A percentile compares a stretch with the other conserved stretches of the same genome.
Evolutionary conservation across 1,140 invertebrate genomes (phyloP).

Genomic region (Mamestra configurata): DNA sequence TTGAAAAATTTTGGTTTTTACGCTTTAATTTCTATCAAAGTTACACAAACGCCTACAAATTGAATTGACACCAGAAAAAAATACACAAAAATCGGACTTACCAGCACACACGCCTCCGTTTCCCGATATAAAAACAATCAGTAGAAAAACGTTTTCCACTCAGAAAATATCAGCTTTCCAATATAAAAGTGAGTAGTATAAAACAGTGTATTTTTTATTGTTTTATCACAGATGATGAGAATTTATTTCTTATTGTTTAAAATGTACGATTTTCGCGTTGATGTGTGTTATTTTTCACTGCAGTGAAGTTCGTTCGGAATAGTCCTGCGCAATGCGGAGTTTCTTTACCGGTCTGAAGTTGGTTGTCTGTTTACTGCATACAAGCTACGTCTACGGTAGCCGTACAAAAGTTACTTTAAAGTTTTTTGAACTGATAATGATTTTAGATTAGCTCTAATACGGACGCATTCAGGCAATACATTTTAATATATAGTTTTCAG

Average conservation of each 20-base stretch:
- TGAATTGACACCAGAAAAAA: neutral
- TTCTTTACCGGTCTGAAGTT: constrained; percentile 61
- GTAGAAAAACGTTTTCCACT: constrained; percentile 25
- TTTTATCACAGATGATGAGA: constrained; percentile 44
- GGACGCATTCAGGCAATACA: neutral
- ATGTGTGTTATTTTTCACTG: constrained; percentile 64
- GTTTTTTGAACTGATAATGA: constrained; percentile 20
- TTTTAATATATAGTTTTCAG: neutral
- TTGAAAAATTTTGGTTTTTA: too few relatives aligned
- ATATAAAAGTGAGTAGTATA: neutral
- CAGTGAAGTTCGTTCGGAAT: constrained; percentile 65
- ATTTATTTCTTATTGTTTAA: constrained; percentile 31
- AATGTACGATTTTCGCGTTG: constrained; percentile 46
- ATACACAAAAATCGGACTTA: neutral
- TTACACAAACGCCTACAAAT: neutral
- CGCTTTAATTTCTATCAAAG: neutral
- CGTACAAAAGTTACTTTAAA: constrained; percentile 11
- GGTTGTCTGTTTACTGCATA: constrained; percentile 55
- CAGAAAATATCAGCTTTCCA: neutral
- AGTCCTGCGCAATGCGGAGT: constrained; percentile 76
- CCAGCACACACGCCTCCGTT: constrained; percentile 25
- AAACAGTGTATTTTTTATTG: constrained; percentile 29
- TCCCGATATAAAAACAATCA: constrained; percentile 29
- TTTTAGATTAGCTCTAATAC: neutral
- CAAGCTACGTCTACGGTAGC: constrained; percentile 33